These are phyloP conservation scores for Craniophora ligustri DNA, from an alignment of 2,888 invertebrate genomes.

Conservation along the genomic window DNA sequence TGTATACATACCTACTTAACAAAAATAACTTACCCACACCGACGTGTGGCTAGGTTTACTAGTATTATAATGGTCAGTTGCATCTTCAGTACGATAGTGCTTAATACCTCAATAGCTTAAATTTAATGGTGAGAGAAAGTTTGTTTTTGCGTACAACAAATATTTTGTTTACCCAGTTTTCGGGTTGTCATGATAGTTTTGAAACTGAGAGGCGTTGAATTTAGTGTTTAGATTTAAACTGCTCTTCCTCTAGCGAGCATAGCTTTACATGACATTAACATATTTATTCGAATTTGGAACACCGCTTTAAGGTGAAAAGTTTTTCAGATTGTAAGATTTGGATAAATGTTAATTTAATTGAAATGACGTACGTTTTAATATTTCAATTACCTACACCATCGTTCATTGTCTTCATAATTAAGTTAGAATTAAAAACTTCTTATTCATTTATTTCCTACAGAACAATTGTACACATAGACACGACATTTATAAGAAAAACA, in stretches of 20 bases:
- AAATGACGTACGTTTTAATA: too few species aligned
- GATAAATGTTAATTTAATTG: too few species aligned
- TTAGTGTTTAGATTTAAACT: constrained; percentile 25
- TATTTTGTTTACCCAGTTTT: constrained; percentile 40
- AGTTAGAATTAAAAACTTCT: too few species aligned
- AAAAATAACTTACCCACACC: too few species aligned
- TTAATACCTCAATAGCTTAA: neutral
- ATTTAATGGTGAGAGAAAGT: constrained; percentile 42
- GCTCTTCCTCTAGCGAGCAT: neutral
- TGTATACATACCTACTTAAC: too few species aligned
- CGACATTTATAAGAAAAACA: too few species aligned
- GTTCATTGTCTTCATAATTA: too few species aligned
- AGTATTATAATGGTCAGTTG: neutral
- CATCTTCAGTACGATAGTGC: neutral
- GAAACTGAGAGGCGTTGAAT: constrained; percentile 18
- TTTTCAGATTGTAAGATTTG: too few species aligned
- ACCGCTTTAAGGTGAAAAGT: neutral
- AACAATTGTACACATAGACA: too few species aligned
- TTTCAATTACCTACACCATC: too few species aligned
- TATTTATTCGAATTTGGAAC: neutral
- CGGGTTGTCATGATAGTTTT: constrained; percentile 36
- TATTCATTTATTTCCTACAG: too few species aligned
- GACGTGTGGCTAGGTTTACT: too few species aligned
- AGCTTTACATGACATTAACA: neutral
- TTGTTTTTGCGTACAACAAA: constrained; percentile 33